These are phyloP conservation scores for Brienomyrus brachyistius DNA, from an alignment of 2,113 vertebrate genomes.

Conservation along the genomic window DNA sequence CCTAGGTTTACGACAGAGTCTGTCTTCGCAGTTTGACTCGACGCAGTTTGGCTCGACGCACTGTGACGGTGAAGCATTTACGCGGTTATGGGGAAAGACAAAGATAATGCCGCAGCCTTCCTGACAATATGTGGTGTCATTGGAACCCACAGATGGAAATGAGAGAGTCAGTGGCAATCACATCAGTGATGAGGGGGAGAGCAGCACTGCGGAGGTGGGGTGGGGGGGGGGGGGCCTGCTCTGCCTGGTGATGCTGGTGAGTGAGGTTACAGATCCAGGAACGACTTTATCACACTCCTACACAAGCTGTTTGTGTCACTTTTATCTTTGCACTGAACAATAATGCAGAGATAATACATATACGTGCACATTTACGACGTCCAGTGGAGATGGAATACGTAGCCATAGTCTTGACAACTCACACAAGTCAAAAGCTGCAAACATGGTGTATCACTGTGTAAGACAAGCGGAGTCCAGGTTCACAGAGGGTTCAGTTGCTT, in stretches of 20 bases:
- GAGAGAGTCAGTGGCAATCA: slow-evolving; percentile 2
- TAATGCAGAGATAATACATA: background rate
- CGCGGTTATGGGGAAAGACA: background rate
- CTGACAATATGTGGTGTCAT: background rate
- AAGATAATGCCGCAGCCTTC: background rate
- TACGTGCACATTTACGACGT: background rate
- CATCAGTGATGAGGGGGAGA: background rate
- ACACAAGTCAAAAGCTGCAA: background rate
- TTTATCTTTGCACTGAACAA: background rate
- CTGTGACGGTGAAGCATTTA: background rate
- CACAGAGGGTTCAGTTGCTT: background rate
- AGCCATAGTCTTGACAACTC: background rate
- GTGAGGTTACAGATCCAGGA: background rate
- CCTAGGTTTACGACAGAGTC: background rate
- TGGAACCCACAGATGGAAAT: background rate
- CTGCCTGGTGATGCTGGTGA: background rate
- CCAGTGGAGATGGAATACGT: background rate
- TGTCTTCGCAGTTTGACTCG: background rate
- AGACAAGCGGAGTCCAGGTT: background rate
- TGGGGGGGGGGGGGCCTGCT: background rate
- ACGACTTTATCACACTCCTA: background rate
- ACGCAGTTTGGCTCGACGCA: background rate
- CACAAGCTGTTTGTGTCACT: background rate
- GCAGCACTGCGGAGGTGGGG: background rate
- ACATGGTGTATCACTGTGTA: background rate